These are phyloP conservation scores for Eulithis testata DNA, from an alignment of 2,888 invertebrate genomes.

Conservation along the genomic window DNA sequence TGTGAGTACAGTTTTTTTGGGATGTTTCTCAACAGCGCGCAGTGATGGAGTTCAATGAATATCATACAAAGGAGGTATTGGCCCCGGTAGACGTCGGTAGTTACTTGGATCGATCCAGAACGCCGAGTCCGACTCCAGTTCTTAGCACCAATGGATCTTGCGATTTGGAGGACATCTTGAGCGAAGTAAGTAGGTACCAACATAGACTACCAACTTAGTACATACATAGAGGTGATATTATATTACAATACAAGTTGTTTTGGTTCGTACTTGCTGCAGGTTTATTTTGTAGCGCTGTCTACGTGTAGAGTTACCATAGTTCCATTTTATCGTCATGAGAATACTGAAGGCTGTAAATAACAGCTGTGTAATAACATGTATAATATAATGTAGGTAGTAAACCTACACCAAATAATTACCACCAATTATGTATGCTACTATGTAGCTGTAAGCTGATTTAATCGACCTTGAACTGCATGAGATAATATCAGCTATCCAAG, in stretches of 20 bases:
- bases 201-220: too few relatives aligned
- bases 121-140: constrained; percentile 72
- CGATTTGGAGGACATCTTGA: constrained; percentile 81
- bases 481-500: background rate
- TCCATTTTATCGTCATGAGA: background rate
- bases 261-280: constrained; percentile 21
- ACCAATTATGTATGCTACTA: background rate
- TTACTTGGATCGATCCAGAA: constrained; percentile 67
- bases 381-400: too few relatives aligned
- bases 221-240: too few relatives aligned
- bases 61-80: constrained; percentile 73
- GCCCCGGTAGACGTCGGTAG: constrained; percentile 71
- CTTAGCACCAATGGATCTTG: constrained; percentile 72
- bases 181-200: constrained; percentile 70
- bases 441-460: background rate
- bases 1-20: constrained; percentile 58
- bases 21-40: constrained; percentile 72
- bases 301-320: background rate
- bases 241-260: constrained; percentile 11
- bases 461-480: background rate
- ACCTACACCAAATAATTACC: constrained; percentile 2
- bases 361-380: background rate
- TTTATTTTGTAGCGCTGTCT: constrained; percentile 5
- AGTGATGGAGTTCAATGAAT: constrained; percentile 82
- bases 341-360: background rate